A percentile compares a stretch with the other conserved stretches of the same genome.
Conservation (phyloP, 2,113 vertebrate species). For the Callipepla squamata region DNA sequence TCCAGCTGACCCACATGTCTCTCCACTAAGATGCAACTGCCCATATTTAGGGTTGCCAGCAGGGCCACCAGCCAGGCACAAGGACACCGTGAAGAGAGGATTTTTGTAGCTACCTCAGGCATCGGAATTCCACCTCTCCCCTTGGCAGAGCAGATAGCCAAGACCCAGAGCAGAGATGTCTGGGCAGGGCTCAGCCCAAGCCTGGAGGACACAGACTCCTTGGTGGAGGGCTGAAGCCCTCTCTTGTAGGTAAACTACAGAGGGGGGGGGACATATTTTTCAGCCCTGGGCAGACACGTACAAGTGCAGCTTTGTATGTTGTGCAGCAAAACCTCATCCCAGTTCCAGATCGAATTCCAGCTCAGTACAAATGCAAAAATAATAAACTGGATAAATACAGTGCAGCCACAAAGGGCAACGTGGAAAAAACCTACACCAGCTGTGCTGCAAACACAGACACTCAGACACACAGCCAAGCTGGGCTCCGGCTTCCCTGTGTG, state of each 20-base stretch:
- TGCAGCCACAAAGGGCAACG: constrained; percentile 45
- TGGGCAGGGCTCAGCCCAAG: not conserved
- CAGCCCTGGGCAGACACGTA: not conserved
- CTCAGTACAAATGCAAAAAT: constrained; percentile 40
- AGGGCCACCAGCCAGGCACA: not conserved
- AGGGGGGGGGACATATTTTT: not conserved
- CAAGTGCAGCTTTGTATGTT: not conserved
- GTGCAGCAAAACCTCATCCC: not conserved
- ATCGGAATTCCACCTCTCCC: not conserved
- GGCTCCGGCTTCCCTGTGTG: not conserved
- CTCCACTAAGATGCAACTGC: not conserved
- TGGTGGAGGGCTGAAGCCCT: not conserved
- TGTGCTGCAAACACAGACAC: not conserved
- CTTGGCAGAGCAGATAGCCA: not conserved
- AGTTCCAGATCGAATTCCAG: not conserved
- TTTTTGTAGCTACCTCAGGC: not conserved
- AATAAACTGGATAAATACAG: constrained; percentile 45
- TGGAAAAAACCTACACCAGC: constrained; percentile 13
- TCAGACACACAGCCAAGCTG: not conserved
- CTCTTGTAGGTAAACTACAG: not conserved
- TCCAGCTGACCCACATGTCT: not conserved
- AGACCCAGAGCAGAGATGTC: not conserved
- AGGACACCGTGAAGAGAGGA: not conserved
- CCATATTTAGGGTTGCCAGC: not conserved
- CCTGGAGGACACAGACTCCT: not conserved